These are phyloP conservation scores for Carassius gibelio DNA, from an alignment of 2,113 vertebrate species.

Conservation along the genomic window DNA sequence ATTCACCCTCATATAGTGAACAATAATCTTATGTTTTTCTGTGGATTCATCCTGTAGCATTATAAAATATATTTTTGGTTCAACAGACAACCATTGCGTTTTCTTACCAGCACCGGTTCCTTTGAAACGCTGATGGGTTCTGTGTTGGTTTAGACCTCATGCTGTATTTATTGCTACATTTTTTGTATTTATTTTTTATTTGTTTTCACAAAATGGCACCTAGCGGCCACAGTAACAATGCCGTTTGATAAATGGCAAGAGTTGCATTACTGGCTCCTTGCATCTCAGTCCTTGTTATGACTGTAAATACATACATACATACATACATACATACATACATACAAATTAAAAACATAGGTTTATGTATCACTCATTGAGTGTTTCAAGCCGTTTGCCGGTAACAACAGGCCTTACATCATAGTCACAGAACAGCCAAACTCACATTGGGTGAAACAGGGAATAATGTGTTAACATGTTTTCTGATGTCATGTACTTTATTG, in stretches of 20 bases:
- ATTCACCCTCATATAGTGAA: not conserved
- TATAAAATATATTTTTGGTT: not conserved
- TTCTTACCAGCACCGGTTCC: constrained; percentile 1
- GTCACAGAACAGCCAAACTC: constrained; percentile 25
- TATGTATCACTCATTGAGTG: constrained; percentile 68
- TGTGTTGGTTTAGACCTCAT: constrained; percentile 1
- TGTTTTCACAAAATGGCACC: constrained; percentile 58
- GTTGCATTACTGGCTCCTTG: constrained; percentile 66
- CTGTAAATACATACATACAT: not conserved
- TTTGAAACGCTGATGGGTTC: constrained; percentile 15
- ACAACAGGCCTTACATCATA: constrained; percentile 36
- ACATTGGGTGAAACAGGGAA: not conserved
- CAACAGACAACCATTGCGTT: not conserved
- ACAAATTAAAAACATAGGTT: constrained; percentile 56
- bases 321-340: not conserved
- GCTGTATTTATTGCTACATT: constrained; percentile 58
- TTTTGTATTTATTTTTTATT: constrained; percentile 60
- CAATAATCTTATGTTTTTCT: not conserved
- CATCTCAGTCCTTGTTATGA: constrained; percentile 56
- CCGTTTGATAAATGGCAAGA: constrained; percentile 73
- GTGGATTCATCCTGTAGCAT: not conserved
- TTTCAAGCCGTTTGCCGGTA: constrained; percentile 63
- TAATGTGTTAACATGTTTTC: not conserved
- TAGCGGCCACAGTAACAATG: constrained; percentile 63
- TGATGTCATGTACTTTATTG: not conserved